Conservation (phyloP, 2,113 vertebrate genomes). For the Syrrhaptes paradoxus region DNA sequence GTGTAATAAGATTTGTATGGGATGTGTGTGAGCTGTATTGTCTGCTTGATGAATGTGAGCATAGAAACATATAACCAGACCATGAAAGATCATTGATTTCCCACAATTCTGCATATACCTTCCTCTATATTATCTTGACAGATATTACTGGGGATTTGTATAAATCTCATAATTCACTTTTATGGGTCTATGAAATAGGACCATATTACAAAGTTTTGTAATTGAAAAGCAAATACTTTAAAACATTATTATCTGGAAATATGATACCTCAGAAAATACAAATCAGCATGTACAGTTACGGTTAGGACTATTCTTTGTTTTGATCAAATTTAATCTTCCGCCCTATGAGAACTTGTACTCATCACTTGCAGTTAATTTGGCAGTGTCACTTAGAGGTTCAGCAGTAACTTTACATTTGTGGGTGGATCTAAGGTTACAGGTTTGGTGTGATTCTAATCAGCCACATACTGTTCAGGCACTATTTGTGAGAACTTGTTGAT, state of each 20-base stretch:
- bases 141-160: not conserved
- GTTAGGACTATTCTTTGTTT: not conserved
- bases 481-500: slow-evolving; percentile 39
- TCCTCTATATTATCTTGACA: not conserved
- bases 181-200: not conserved
- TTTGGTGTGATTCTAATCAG: slow-evolving; percentile 12
- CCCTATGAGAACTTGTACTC: not conserved
- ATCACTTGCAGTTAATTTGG: not conserved
- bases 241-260: not conserved
- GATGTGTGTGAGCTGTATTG: not conserved
- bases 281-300: not conserved
- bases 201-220: not conserved
- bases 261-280: not conserved
- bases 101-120: not conserved
- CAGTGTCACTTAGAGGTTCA: not conserved
- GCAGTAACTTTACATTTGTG: not conserved
- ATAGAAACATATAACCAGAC: not conserved
- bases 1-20: not conserved
- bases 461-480: not conserved
- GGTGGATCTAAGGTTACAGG: not conserved
- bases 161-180: not conserved
- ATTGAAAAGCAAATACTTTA: not conserved
- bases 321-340: not conserved
- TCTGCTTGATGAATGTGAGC: not conserved
- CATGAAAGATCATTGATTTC: not conserved